These are phyloP conservation scores for Drosophila pandora DNA, from an alignment of 1,140 invertebrate species.

Conservation along the genomic window DNA sequence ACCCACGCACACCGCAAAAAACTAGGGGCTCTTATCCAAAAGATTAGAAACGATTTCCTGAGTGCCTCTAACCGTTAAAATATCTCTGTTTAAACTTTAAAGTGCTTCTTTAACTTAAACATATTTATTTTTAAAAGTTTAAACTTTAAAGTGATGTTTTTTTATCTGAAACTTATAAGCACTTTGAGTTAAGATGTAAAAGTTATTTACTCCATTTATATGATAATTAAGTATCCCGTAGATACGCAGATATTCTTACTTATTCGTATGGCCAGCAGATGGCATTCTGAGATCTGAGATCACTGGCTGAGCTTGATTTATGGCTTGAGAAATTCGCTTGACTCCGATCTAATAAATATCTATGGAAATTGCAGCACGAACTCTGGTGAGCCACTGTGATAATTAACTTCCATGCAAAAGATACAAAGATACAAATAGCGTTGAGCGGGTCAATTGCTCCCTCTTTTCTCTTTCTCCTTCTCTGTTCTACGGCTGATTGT, in stretches of 20 bases:
- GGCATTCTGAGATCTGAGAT: conserved; percentile 54
- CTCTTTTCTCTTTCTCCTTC: not conserved
- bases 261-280: conserved; percentile 51
- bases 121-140: too few species aligned
- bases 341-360: conserved; percentile 67
- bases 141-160: too few species aligned
- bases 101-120: too few species aligned
- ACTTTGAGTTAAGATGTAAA: not conserved
- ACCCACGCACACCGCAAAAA: conserved; percentile 22
- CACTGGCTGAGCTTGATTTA: conserved; percentile 62
- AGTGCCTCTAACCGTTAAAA: not conserved
- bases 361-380: conserved; percentile 78
- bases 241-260: conserved; percentile 3
- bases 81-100: too few species aligned
- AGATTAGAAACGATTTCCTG: not conserved
- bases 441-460: conserved; percentile 40
- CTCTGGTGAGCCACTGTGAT: conserved; percentile 65
- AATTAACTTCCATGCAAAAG: conserved; percentile 75
- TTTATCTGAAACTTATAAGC: not conserved
- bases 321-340: conserved; percentile 50
- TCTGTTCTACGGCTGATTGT: conserved; percentile 49
- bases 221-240: conserved; percentile 2
- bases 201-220: not conserved
- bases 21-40: not conserved
- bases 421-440: conserved; percentile 50